These are phyloP conservation scores for Drosophila fuyamai DNA, from an alignment of 1,140 invertebrate genomes.

Conservation along the genomic window DNA sequence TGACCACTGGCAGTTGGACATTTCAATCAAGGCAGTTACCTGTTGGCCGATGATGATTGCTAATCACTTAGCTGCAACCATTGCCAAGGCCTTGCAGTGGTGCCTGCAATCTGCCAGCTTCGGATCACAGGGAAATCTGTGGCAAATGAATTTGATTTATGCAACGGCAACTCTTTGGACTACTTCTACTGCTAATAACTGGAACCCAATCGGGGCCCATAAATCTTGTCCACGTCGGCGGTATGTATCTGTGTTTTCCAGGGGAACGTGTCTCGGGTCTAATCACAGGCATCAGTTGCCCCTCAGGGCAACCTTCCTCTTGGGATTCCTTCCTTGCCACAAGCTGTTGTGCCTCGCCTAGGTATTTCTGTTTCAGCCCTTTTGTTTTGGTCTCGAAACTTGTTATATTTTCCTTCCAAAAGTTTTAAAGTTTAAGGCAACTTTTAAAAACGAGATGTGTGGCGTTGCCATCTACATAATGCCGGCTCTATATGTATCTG, in stretches of 20 bases:
- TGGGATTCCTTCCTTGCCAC: slow-evolving; percentile 2
- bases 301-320: slow-evolving; percentile 37
- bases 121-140: slow-evolving; percentile 34
- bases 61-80: slow-evolving; percentile 72
- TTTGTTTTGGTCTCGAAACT: slow-evolving; percentile 13
- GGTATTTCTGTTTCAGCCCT: background rate
- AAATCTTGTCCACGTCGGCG: slow-evolving; percentile 79
- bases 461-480: slow-evolving; percentile 42
- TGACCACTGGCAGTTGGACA: slow-evolving; percentile 44
- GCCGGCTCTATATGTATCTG: slow-evolving; percentile 40
- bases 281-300: slow-evolving; percentile 67
- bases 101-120: slow-evolving; percentile 8
- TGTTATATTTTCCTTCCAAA: slow-evolving; percentile 41
- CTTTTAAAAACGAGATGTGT: slow-evolving; percentile 14
- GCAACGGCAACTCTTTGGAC: slow-evolving; percentile 55
- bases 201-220: slow-evolving; percentile 60
- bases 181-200: slow-evolving; percentile 66
- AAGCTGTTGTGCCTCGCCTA: slow-evolving; percentile 6
- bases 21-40: slow-evolving; percentile 64
- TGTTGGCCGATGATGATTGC: slow-evolving; percentile 56
- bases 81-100: slow-evolving; percentile 39
- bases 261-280: slow-evolving; percentile 66
- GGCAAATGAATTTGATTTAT: slow-evolving; percentile 78
- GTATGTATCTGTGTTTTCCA: slow-evolving; percentile 22
- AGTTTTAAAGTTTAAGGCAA: slow-evolving; percentile 39